Percentiles rank a stretch among this genome's conserved stretches.
phyloP scores from a whole-genome alignment of 2,888 invertebrate species.

The Melitaea athalia region DNA sequence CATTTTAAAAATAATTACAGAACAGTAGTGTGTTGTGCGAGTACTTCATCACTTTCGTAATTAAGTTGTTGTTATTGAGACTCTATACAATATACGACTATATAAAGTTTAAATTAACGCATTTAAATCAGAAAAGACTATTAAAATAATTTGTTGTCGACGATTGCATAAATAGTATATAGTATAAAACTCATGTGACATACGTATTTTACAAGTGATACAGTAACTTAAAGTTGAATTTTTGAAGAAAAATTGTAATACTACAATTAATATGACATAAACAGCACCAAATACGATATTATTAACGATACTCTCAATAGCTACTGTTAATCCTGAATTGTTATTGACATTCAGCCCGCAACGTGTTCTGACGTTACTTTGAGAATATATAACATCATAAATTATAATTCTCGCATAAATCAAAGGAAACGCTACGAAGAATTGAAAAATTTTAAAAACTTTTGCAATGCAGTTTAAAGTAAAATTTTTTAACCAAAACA shows the following conservation, averaged over 20 bases:
- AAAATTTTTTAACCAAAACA: slow-evolving; percentile 31
- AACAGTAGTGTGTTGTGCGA: no score
- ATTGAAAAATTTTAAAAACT: slow-evolving; percentile 28
- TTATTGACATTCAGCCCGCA: slow-evolving; percentile 57
- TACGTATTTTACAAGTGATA: no score
- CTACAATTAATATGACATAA: background rate
- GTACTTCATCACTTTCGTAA: no score
- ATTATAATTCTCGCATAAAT: slow-evolving; percentile 36
- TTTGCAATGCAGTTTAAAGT: slow-evolving; percentile 26
- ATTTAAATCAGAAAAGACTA: no score
- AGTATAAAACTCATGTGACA: no score
- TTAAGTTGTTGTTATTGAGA: no score
- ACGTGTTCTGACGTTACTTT: slow-evolving; percentile 50
- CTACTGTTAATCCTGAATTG: slow-evolving; percentile 48
- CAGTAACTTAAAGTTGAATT: background rate
- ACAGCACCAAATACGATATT: slow-evolving; percentile 44
- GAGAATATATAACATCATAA: slow-evolving; percentile 42
- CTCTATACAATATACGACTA: no score
- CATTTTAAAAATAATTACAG: no score
- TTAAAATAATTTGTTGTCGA: no score
- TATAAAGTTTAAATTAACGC: no score
- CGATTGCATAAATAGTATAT: no score
- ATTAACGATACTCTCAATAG: slow-evolving; percentile 41
- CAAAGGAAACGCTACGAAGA: slow-evolving; percentile 41
- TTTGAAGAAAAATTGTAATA: background rate